Conservation (phyloP, 1,140 invertebrate genomes). For the Bursaphelenchus mucronatus region DNA sequence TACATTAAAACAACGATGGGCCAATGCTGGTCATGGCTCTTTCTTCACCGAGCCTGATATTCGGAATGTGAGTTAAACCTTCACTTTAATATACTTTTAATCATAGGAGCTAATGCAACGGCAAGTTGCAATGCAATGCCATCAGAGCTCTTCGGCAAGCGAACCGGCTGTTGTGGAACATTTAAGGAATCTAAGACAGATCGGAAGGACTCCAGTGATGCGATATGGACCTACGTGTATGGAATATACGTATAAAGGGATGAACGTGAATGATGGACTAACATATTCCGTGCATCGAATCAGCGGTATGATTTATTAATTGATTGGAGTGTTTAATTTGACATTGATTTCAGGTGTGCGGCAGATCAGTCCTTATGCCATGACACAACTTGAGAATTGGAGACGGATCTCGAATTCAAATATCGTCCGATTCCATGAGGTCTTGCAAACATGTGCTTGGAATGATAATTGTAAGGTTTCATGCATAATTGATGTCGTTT, state of each 20-base stretch:
- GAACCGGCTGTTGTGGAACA: slow-evolving; percentile 10
- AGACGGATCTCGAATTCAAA: slow-evolving; percentile 18
- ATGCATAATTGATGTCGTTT: not conserved
- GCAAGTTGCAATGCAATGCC: slow-evolving; percentile 17
- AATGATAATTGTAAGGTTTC: slow-evolving; percentile 12
- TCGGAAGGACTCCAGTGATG: slow-evolving; percentile 16
- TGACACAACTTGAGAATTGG: slow-evolving; percentile 26
- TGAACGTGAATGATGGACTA: slow-evolving; percentile 23
- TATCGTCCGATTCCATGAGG: slow-evolving; percentile 20
- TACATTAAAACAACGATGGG: slow-evolving; percentile 16
- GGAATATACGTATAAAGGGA: slow-evolving; percentile 23
- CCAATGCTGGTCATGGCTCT: not conserved
- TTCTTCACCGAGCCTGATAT: slow-evolving; percentile 14
- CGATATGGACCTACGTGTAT: slow-evolving; percentile 4
- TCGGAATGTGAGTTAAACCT: slow-evolving; percentile 6
- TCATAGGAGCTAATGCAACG: slow-evolving; percentile 1
- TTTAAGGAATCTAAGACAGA: slow-evolving; percentile 5
- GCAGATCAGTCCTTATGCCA: slow-evolving; percentile 4
- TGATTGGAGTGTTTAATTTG: not conserved
- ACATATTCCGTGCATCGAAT: slow-evolving; percentile 28
- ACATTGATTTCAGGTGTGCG: slow-evolving; percentile 15
- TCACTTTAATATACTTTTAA: not conserved
- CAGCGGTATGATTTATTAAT: not conserved
- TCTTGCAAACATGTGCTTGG: slow-evolving; percentile 20
- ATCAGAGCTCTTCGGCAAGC: not conserved